Percentiles rank a stretch among this genome's conserved stretches.
Evolutionary conservation across 2,113 vertebrate species (phyloP).

Genomic region (Kryptolebias marmoratus): DNA sequence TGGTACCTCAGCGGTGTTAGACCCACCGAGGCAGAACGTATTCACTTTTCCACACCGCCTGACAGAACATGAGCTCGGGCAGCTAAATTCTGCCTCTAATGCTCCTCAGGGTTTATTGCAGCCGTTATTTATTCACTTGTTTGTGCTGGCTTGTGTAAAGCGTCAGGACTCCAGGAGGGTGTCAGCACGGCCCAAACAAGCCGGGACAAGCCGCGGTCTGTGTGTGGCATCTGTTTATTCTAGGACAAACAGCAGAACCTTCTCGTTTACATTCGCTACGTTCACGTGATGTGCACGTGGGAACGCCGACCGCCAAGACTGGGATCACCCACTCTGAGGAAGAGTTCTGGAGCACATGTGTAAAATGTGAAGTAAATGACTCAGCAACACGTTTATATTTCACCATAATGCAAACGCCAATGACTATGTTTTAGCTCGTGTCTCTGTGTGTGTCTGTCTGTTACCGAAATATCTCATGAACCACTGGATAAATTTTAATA

Average conservation of each 20-base stretch:
- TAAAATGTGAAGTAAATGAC: background rate
- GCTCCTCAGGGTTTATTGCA: slow-evolving; percentile 5
- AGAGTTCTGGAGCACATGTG: background rate
- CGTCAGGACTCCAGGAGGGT: slow-evolving; percentile 5
- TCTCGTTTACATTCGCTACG: slow-evolving; percentile 4
- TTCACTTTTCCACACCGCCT: slow-evolving; percentile 49
- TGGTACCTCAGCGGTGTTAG: slow-evolving; percentile 50
- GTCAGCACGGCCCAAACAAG: slow-evolving; percentile 42
- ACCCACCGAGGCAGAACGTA: slow-evolving; percentile 34
- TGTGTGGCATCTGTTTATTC: slow-evolving; percentile 11
- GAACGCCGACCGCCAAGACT: background rate
- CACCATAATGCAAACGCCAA: no score
- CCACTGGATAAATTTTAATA: no score
- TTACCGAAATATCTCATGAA: no score
- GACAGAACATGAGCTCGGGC: slow-evolving; percentile 27
- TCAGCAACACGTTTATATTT: background rate
- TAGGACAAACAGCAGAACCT: background rate
- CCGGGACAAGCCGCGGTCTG: background rate
- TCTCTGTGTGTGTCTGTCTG: no score
- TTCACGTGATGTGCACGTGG: background rate
- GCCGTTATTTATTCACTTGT: slow-evolving; percentile 3
- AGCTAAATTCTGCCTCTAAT: slow-evolving; percentile 23
- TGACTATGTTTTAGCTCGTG: no score
- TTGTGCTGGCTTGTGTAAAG: slow-evolving; percentile 1
- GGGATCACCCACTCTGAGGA: background rate